Base-by-base conservation (phyloP, 2,113 vertebrate genomes). In the Anseranas semipalmata region DNA sequence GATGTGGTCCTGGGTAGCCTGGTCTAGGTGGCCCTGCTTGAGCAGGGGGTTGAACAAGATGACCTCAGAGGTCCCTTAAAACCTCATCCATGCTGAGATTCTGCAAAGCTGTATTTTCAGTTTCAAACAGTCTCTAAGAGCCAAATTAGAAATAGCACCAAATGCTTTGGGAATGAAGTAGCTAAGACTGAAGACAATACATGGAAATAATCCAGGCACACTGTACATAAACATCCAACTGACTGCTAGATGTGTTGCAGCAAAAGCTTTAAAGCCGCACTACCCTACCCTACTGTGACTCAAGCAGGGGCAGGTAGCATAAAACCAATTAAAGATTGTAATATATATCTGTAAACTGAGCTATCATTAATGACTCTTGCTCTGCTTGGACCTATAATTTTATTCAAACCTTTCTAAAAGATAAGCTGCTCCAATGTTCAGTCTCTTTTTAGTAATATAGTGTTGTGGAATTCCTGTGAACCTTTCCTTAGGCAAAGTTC, bases 351-450 rank as follows among this genome's bases (percentile, higher is more conserved):
- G 55, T 94, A 96, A 93, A 89, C 45, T 86, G 66, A 70, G 5
- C 20, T 10, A 67, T 50, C 39, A 87, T 94, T 97, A 96, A 95
- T 93, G 95, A 95, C 89, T 32, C 56, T 93, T 92, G 28, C 35
- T 96, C 41, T 83, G 53, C 37, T 89, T 90, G n/a, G 70, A 96
- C 62, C 48, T 93, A 82, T 15, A 87, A 20, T 45, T 97, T 80
- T 62, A 85, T 81, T 95, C 83, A 96, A 94, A 84, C 20, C 48
- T 94, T 97, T 96, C 80, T 94, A 76, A 93, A 97, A 96, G 94
- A 97, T 79, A 95, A 96, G 94, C 72, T 94, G 70, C 70, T 83
- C 67, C 19, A 93, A 96, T 97, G 82, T 92, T 91, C 82, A 93
- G 55, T 52, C 74, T 85, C 41, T 76, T 92, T 94, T 89, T 74